Percentiles rank a stretch among this genome's conserved stretches.
Conservation (phyloP, 2,113 vertebrate genomes). For the Calidris pygmaea region DNA sequence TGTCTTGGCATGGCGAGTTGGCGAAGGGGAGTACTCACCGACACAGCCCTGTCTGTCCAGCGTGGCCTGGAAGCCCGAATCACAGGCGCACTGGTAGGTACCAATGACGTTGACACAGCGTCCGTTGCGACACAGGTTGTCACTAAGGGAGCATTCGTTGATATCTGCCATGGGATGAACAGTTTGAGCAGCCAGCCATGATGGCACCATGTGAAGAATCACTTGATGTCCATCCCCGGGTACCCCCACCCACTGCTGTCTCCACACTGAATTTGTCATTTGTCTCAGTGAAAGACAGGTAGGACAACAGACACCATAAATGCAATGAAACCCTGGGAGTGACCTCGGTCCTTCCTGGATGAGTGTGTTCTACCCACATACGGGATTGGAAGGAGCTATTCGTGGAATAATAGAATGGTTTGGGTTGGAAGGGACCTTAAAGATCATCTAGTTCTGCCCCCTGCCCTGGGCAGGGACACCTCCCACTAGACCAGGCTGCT, state of each 20-base stretch:
- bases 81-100: conserved; percentile 89
- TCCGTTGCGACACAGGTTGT: conserved; percentile 86
- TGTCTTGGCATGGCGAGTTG: accelerated
- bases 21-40: conserved; percentile 73
- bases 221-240: accelerated
- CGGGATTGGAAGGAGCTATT: accelerated
- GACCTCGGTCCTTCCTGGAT: not conserved
- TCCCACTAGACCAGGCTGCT: not conserved
- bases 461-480: not conserved
- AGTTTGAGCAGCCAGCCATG: not conserved
- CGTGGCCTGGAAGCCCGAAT: conserved; percentile 86
- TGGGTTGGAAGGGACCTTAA: not conserved
- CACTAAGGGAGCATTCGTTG: conserved; percentile 90
- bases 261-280: not conserved
- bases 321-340: accelerated
- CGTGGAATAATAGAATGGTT: not conserved
- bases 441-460: not conserved
- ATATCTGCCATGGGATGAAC: conserved; percentile 75
- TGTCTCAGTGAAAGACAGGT: not conserved
- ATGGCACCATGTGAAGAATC: accelerated
- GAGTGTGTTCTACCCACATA: not conserved
- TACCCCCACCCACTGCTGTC: not conserved
- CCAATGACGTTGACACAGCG: conserved; percentile 89
- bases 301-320: not conserved
- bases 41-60: conserved; percentile 87